A percentile compares a stretch with the other conserved stretches of the same genome.
Evolutionary conservation across 1,140 invertebrate genomes (phyloP).

Genomic region (Dendroctonus valens): DNA sequence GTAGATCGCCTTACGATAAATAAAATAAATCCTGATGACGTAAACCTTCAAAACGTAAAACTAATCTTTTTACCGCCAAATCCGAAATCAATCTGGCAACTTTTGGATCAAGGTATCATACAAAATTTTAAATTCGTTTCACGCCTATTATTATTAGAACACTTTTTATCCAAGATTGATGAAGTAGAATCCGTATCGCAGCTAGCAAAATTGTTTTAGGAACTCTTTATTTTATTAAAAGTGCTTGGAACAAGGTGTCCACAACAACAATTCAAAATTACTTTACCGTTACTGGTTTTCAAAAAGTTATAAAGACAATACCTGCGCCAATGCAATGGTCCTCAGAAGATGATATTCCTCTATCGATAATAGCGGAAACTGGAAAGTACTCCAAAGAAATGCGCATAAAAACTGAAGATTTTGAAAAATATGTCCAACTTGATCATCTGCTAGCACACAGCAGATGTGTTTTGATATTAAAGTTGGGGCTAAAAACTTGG

Average conservation of each 20-base stretch:
- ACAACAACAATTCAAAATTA: slow-evolving; percentile 21
- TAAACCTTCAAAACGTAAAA: slow-evolving; percentile 46
- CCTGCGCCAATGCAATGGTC: slow-evolving; percentile 19
- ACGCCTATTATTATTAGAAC: slow-evolving; percentile 37
- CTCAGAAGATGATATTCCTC: slow-evolving; percentile 25
- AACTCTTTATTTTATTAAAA: slow-evolving; percentile 22
- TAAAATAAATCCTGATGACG: no score
- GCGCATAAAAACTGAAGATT: slow-evolving; percentile 8
- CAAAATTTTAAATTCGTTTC: slow-evolving; percentile 47
- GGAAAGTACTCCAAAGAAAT: slow-evolving; percentile 16
- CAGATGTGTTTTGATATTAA: slow-evolving; percentile 21
- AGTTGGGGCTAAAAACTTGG: slow-evolving; percentile 9
- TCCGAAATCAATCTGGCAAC: slow-evolving; percentile 52
- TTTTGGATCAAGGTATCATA: slow-evolving; percentile 55
- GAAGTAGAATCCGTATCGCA: slow-evolving; percentile 17
- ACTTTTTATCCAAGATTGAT: slow-evolving; percentile 35
- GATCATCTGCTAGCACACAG: slow-evolving; percentile 13
- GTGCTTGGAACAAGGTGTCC: slow-evolving; percentile 18
- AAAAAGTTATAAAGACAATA: slow-evolving; percentile 12
- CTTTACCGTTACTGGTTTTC: slow-evolving; percentile 21
- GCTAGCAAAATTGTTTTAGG: slow-evolving; percentile 21
- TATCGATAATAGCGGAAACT: slow-evolving; percentile 8
- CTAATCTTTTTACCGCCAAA: slow-evolving; percentile 52
- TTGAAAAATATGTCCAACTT: slow-evolving; percentile 1
- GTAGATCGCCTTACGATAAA: no score